Evolutionary conservation across 1,140 invertebrate species (phyloP), one percentile per base, ranked within the genome.

Genomic region (Calycopis cecrops): DNA sequence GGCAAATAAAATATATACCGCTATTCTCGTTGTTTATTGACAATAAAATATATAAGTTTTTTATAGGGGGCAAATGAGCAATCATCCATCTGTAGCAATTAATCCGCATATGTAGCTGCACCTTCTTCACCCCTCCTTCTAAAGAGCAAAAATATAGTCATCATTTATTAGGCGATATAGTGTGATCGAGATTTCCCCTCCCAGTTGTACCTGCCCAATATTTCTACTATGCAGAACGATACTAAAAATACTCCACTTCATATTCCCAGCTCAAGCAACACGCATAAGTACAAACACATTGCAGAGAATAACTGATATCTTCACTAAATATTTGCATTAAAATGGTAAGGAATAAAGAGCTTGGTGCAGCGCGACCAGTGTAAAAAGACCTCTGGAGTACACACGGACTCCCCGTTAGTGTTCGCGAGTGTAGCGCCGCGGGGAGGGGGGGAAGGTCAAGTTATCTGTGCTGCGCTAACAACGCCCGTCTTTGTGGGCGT

Each of bases 401-500:
- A 63, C 48, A 53, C 55, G 48, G 42, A 28, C 40, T 53, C 55
- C 52, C 55, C 53, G 44, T 56, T 38, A 42, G 33, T 57, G 38
- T 50, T 52, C 57, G 57, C 53, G 52, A 63, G 59, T 63, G 52
- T 59, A 59, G 58, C 51, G 62, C 35, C 14, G 42, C 35, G 49
- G 55, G 63, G 66, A 6, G 67, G 62, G 55, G 40, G 53, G 65
- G 62, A 55, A 61, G 65, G 63, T 68, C 69, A 57, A 18, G 11
- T 60, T 57, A 33, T 52, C 69, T 69, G 72, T 48, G 57, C 50
- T 65, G 62, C 52, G 51, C 52, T 54, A 62, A 73, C 65, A 74
- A 64, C 71, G 70, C 61, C 59, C 55, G 63, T 67, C 63, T 62
- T 66, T 71, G 78, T 78, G 73, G 75, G 75, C 73, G 79, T 66